A percentile compares a stretch with the other conserved stretches of the same genome.
These are phyloP conservation scores for Bibio marci DNA, from an alignment of 2,888 invertebrate genomes.

Conservation along the genomic window DNA sequence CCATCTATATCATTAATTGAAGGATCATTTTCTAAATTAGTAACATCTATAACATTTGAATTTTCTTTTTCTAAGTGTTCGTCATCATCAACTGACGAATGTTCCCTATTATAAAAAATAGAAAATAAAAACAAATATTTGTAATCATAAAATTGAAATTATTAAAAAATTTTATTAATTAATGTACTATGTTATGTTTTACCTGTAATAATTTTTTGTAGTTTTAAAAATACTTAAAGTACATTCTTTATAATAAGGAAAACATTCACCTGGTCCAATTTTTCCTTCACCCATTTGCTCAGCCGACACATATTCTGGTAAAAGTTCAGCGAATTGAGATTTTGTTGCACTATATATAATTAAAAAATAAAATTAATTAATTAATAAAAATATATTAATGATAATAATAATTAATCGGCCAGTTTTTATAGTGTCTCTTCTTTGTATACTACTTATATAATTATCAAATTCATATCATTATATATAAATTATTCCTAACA, in stretches of 20 bases:
- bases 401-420: conserved; percentile 4
- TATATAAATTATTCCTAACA: not conserved
- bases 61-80: no score
- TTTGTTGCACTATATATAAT: conserved; percentile 49
- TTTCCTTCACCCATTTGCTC: conserved; percentile 56
- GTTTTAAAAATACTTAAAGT: conserved; percentile 57
- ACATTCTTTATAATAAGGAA: conserved; percentile 68
- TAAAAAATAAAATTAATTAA: conserved; percentile 4
- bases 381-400: not conserved
- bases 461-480: no score
- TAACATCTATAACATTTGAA: no score
- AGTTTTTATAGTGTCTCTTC: conserved; percentile 1
- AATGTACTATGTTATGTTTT: no score
- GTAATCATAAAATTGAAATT: no score
- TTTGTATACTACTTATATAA: no score
- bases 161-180: no score
- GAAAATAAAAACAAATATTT: no score
- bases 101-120: no score
- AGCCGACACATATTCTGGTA: conserved; percentile 64
- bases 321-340: conserved; percentile 56
- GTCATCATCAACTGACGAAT: no score
- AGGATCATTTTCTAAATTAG: no score
- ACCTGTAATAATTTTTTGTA: conserved; percentile 21
- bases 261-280: conserved; percentile 53
- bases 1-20: no score